Percentiles rank a stretch among this genome's conserved stretches.
Conservation (phyloP, 2,113 vertebrate genomes). For the Steatornis caripensis region DNA sequence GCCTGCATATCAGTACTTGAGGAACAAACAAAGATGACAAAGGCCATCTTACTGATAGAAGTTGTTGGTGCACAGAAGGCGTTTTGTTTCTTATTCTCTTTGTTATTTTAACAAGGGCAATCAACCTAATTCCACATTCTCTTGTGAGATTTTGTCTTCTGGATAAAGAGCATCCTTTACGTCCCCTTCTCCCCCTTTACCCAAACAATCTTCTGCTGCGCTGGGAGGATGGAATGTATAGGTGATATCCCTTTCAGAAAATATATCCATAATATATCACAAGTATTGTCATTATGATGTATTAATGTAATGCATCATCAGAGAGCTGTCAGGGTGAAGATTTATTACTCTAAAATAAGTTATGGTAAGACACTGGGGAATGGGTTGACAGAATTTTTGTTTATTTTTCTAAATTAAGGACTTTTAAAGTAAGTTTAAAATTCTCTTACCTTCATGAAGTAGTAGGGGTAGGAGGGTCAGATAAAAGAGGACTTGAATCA, state of each 20-base stretch:
- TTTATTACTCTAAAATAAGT: conserved; percentile 66
- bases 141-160: conserved; percentile 5
- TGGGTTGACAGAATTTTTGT: conserved; percentile 57
- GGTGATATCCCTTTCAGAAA: conserved; percentile 64
- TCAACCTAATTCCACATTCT: not conserved
- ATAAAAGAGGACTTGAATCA: conserved; percentile 32
- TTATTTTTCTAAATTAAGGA: conserved; percentile 72
- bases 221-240: conserved; percentile 58
- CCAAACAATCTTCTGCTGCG: conserved; percentile 10
- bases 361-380: conserved; percentile 49
- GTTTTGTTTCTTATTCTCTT: not conserved
- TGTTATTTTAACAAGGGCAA: conserved; percentile 9
- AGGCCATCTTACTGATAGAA: not conserved
- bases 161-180: not conserved
- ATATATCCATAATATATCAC: conserved; percentile 65
- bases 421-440: conserved; percentile 60
- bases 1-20: not conserved
- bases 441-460: conserved; percentile 43
- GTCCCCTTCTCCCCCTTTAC: not conserved
- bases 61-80: not conserved
- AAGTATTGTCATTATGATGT: conserved; percentile 72
- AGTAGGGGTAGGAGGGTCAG: not conserved
- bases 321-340: conserved; percentile 67
- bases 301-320: conserved; percentile 75
- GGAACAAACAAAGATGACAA: not conserved